These are phyloP conservation scores for Hippocampus kuda DNA, from an alignment of 2,797 vertebrate species.

Conservation along the genomic window DNA sequence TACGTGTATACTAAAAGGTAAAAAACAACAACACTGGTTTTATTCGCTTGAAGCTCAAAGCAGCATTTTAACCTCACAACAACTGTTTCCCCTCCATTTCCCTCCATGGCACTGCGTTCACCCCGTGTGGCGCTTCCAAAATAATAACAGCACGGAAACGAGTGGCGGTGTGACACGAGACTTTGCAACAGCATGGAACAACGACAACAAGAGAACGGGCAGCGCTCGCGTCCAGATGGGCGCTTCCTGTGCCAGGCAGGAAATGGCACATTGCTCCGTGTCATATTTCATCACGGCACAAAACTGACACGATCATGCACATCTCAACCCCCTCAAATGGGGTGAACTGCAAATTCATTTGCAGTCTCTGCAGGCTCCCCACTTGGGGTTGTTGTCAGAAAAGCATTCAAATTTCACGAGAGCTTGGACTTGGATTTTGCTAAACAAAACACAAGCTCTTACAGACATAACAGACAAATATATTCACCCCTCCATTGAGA, in stretches of 20 bases:
- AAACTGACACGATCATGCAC: constrained; percentile 51
- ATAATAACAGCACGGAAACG: constrained; percentile 9
- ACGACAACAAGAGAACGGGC: constrained; percentile 32
- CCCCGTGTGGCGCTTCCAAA: constrained; percentile 25
- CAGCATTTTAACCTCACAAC: constrained; percentile 10
- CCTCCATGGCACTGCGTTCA: constrained; percentile 13
- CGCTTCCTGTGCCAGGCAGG: constrained; percentile 56
- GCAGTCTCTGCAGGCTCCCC: constrained; percentile 32
- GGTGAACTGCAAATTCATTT: constrained; percentile 41
- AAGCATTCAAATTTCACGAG: constrained; percentile 13
- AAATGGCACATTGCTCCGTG: constrained; percentile 43
- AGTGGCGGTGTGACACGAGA: constrained; percentile 26
- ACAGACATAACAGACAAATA: neutral
- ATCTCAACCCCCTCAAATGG: constrained; percentile 28
- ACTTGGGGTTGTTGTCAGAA: constrained; percentile 30
- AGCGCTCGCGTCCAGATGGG: constrained; percentile 56
- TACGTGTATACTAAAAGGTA: no score
- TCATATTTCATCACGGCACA: constrained; percentile 53
- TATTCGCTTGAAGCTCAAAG: neutral
- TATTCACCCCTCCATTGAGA: neutral
- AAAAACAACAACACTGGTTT: neutral
- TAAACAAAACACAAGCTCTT: neutral
- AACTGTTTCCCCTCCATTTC: neutral
- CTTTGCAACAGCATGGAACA: constrained; percentile 31
- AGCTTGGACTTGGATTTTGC: constrained; percentile 3